Evolutionary conservation across 2,797 vertebrate genomes (phyloP).

Genomic region (Mormyrops boulengeri): DNA sequence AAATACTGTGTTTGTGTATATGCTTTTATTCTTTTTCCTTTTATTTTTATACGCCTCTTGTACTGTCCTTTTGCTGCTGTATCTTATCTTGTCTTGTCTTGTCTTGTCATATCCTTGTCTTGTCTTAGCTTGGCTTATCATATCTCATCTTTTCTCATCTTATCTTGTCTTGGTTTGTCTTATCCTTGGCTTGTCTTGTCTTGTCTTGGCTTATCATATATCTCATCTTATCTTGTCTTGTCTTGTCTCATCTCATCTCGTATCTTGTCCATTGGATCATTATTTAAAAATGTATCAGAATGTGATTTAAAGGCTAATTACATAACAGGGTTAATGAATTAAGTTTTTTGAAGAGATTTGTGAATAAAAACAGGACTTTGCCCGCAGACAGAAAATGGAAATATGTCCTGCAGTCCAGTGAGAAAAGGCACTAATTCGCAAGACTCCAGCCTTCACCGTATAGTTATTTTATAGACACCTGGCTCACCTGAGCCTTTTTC

Average conservation of each 20-base stretch:
- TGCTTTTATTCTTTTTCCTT: constrained; percentile 35
- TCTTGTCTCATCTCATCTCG: not conserved
- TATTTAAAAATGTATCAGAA: constrained; percentile 36
- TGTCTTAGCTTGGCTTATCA: not conserved
- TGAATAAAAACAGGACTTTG: not conserved
- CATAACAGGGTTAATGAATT: not conserved
- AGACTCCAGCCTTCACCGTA: not conserved
- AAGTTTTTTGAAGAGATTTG: not conserved
- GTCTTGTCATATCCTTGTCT: not conserved
- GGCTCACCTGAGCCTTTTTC: not conserved
- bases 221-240: too few species aligned
- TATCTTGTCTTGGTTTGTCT: too few species aligned
- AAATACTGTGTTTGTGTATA: constrained; percentile 25
- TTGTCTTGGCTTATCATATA: not conserved
- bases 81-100: too few species aligned
- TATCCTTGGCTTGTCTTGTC: too few species aligned
- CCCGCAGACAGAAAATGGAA: not conserved
- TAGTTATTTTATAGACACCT: not conserved
- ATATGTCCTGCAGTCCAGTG: not conserved
- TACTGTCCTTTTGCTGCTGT: not conserved
- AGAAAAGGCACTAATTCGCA: not conserved
- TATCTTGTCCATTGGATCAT: constrained; percentile 31
- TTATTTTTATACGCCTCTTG: not conserved
- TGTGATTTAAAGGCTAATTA: constrained; percentile 18
- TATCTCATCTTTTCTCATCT: too few species aligned